These are phyloP conservation scores for Drosophila quinaria DNA, from an alignment of 2,888 invertebrate species.

Conservation along the genomic window DNA sequence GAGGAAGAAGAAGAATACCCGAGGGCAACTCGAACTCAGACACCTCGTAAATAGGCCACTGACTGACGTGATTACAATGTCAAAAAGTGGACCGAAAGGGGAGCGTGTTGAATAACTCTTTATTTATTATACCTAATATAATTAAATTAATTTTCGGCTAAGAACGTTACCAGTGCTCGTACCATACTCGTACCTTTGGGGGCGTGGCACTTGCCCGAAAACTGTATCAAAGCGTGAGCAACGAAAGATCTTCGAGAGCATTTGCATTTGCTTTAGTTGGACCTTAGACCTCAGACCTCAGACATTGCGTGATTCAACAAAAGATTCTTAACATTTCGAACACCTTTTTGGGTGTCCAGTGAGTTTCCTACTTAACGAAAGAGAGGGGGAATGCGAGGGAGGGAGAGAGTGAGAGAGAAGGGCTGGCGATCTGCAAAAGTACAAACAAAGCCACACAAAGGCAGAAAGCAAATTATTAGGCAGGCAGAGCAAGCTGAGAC, in stretches of 20 bases:
- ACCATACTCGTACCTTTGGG: conserved; percentile 35
- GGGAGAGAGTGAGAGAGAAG: conserved; percentile 2
- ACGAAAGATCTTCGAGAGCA: conserved; percentile 60
- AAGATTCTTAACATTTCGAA: conserved; percentile 75
- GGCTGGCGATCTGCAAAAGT: conserved; percentile 49
- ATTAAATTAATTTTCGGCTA: conserved; percentile 73
- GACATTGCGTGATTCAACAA: conserved; percentile 71
- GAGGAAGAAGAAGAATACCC: conserved; percentile 6
- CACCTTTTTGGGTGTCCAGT: conserved; percentile 78
- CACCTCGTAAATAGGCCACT: conserved; percentile 69
- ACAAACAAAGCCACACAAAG: conserved; percentile 75
- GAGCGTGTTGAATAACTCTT: conserved; percentile 57
- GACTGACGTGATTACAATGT: conserved; percentile 74
- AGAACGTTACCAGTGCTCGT: conserved; percentile 18
- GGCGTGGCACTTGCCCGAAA: conserved; percentile 60
- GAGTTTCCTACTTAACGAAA: conserved; percentile 3
- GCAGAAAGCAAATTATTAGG: conserved; percentile 71
- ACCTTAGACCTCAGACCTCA: conserved; percentile 28
- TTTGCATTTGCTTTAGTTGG: conserved; percentile 56
- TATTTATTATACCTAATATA: conserved; percentile 72
- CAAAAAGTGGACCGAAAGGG: conserved; percentile 58
- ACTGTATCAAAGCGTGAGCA: conserved; percentile 71
- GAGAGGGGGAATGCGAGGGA: conserved; percentile 13
- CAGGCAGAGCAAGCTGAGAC: conserved; percentile 49
- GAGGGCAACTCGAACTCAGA: conserved; percentile 22